A percentile compares a stretch with the other conserved stretches of the same genome.
phyloP scores from a whole-genome alignment of 2,113 vertebrate genomes.

The Bagarius yarrelli region DNA sequence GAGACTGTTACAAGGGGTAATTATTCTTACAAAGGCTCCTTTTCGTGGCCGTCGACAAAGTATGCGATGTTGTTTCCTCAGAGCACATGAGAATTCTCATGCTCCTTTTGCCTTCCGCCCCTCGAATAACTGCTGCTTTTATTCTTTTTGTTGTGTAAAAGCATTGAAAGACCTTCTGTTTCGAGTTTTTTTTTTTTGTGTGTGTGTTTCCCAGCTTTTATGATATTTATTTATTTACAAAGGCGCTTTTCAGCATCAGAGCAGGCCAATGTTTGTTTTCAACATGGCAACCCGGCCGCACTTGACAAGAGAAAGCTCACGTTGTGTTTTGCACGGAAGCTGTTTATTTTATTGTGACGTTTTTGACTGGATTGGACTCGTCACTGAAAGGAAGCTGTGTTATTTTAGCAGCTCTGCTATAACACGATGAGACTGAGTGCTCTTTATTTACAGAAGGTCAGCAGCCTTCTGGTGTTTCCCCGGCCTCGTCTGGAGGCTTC shows the following conservation, averaged over 20 bases:
- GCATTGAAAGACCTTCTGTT: constrained; percentile 46
- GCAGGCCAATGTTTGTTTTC: constrained; percentile 44
- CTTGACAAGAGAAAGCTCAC: constrained; percentile 38
- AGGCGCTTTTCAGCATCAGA: constrained; percentile 52
- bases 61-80: constrained; percentile 5
- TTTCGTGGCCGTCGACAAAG: constrained; percentile 34
- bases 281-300: constrained; percentile 25
- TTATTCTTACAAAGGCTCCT: constrained; percentile 49
- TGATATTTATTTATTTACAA: constrained; percentile 27
- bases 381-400: constrained; percentile 37
- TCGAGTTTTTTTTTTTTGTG: too few relatives aligned
- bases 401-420: constrained; percentile 10
- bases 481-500: not conserved
- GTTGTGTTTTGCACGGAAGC: constrained; percentile 41
- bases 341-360: constrained; percentile 6
- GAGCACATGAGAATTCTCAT: constrained; percentile 34
- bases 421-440: not conserved
- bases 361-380: constrained; percentile 23
- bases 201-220: not conserved
- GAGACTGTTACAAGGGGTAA: constrained; percentile 32
- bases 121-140: constrained; percentile 37
- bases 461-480: not conserved
- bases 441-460: constrained; percentile 22
- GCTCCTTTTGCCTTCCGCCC: not conserved
- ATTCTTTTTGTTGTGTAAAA: constrained; percentile 41